Evolutionary conservation across 2,797 vertebrate genomes (phyloP).

Genomic region (Rhinatrema bivittatum): DNA sequence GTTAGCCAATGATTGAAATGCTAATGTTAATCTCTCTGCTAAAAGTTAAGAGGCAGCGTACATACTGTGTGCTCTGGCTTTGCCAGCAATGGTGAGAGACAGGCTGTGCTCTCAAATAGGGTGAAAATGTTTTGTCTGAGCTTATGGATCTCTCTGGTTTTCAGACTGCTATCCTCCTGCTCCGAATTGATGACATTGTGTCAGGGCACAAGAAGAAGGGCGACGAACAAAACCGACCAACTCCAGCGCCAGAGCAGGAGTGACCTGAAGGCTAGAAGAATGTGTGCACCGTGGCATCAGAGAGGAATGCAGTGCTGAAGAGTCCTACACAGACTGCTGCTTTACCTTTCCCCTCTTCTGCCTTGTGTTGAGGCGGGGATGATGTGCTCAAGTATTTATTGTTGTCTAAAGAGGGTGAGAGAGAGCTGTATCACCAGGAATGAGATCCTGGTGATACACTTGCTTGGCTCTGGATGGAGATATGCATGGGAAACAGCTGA

Average conservation of each 20-base stretch:
- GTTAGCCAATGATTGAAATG: too few species aligned
- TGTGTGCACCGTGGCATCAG: not conserved
- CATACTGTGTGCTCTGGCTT: too few species aligned
- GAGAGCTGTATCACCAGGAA: too few species aligned
- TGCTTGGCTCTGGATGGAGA: too few species aligned
- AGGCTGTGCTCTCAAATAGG: too few species aligned
- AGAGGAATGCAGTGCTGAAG: not conserved
- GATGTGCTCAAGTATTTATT: not conserved
- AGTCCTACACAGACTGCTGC: rapidly evolving
- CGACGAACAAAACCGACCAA: conserved; percentile 51
- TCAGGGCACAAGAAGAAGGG: conserved; percentile 92
- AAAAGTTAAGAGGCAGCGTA: too few species aligned
- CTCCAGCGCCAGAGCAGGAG: conserved; percentile 34
- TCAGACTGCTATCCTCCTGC: conserved; percentile 83
- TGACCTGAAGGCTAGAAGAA: conserved; percentile 1
- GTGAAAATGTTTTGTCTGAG: too few species aligned
- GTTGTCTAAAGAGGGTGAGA: not conserved
- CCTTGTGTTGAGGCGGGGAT: not conserved
- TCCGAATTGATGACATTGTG: conserved; percentile 91
- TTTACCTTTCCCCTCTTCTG: not conserved
- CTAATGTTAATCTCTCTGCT: too few species aligned
- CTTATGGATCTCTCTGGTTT: conserved; percentile 8
- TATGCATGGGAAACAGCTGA: not conserved
- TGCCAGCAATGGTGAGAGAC: too few species aligned
- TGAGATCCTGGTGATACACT: too few species aligned